Evolutionary conservation across 2,888 invertebrate genomes (phyloP), one percentile per base, ranked within the genome.

Genomic region (Notodonta dromedarius): DNA sequence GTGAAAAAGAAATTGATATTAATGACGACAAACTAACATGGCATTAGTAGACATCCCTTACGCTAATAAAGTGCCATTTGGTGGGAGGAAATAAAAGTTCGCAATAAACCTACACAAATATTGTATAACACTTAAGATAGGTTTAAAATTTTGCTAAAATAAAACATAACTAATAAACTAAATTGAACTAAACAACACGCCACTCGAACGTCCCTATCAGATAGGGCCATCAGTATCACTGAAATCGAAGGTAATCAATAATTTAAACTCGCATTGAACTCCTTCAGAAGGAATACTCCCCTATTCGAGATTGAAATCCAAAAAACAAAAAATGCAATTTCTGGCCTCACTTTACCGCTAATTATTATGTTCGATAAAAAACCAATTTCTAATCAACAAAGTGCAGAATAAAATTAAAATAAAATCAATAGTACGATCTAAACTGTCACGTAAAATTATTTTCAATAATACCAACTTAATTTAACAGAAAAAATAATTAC

Each of bases 81-180:
- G 92, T 92, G 93, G 92, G 91, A 89, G 88, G 83, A 90, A 92
- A 90, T 84, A 86, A 91, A 90, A 87, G 85, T 87, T 86, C 83
- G 85, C 83, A 85, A 87, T 89, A 91, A 91, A 91, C 84, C 89
- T 90, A 92, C 84, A 80, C 90, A 90, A 90, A 90, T 89, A 91
- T 91, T 88, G 88, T 89, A 89, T 91, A 93, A 93, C 93, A 93
- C 93, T 93, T 93, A 93, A 87, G 87, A 87, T 90, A 92, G 79
- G 87, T 90, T 92, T 86, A 92, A 93, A 93, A 92, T 93, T 93
- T 93, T 90, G 90, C 93, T 93, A 93, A 93, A 93, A 93, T 92
- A 93, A 93, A 93, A 93, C 93, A 90, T 91, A 93, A 93, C 91
- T 93, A 93, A 93, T 93, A 92, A 93, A 93, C 90, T 93, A 93